Conservation (phyloP, 2,888 invertebrate species). For the Drosophila nigritarsus region DNA sequence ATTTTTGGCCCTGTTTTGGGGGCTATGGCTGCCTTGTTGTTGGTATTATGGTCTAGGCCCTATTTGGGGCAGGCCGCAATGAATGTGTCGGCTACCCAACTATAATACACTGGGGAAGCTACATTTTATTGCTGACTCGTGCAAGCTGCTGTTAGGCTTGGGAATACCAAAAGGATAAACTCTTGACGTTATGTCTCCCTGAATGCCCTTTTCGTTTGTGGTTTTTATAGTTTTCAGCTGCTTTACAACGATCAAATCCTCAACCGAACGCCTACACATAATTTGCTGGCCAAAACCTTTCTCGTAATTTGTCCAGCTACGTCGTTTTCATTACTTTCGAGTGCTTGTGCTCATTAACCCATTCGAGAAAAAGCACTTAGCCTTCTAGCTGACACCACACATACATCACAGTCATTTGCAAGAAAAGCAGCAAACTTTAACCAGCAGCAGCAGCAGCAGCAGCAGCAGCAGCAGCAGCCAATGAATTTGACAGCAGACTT, state of each 20-base stretch:
- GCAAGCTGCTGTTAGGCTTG: background rate
- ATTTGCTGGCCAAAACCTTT: conserved; percentile 1
- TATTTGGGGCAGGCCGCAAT: conserved; percentile 32
- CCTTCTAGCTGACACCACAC: conserved; percentile 35
- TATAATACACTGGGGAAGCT: conserved; percentile 4
- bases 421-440: conserved; percentile 32
- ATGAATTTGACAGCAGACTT: conserved; percentile 54
- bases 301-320: conserved; percentile 22
- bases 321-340: conserved; percentile 17
- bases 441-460: conserved; percentile 28
- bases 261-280: background rate
- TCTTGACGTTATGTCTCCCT: background rate
- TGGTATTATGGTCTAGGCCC: conserved; percentile 40
- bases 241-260: conserved; percentile 1
- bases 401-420: conserved; percentile 44
- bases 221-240: background rate
- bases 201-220: background rate
- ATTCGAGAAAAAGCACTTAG: conserved; percentile 49
- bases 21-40: conserved; percentile 29
- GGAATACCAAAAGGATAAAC: conserved; percentile 14
- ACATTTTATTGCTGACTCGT: conserved; percentile 37
- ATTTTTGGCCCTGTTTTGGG: conserved; percentile 68
- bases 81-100: conserved; percentile 28
- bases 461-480: conserved; percentile 31
- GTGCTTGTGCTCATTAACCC: conserved; percentile 39